Base-by-base conservation (phyloP, 2,113 vertebrate genomes). In the Tupaia chinensis region DNA sequence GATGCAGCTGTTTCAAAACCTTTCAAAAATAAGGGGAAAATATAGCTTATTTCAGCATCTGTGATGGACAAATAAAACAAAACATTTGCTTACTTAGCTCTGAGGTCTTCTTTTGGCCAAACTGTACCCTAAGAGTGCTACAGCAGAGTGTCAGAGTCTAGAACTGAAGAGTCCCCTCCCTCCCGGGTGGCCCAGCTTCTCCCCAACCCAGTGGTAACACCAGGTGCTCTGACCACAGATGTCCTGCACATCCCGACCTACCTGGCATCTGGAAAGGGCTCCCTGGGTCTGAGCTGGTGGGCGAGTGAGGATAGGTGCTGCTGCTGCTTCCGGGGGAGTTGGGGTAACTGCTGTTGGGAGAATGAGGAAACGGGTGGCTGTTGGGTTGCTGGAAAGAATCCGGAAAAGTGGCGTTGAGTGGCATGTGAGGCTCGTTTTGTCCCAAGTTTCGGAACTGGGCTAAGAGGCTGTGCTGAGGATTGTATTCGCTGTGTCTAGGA, bases 191-290 rank as follows among this genome's bases (percentile, higher is more conserved):
- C 72, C 60, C 5, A 0, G 53, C 79, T 19, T 29, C 60, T 22
- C 79, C 15, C 7, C 0, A 4, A 53, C 63, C 11, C 66, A 0
- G 17, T 4, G 32, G 1, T 2, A 17, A 13, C 5, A 4, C 60
- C 8, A 0, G 1, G 22, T 0, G 29, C 8, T 14, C 58, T 1
- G 32, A 60, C 34, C 58, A 34, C 23, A 61, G 93, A 58, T 15
- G 1, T 4, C 54, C 27, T 0, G 15, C 23, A 20, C 15, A 5
- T 13, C 0, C 58, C 82, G 76, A 87, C 61, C 92, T 98, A 99
- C 99, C 99, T 99, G 99, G 99, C 98, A 99, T 99, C 98, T 99
- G 99, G 97, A 99, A 99, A 84, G 99, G 99, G 97, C 99, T 99
- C 97, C 99, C 99, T 0, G 99, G 99, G 95, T 99, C 99, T 0